Evolutionary conservation across 1,140 invertebrate genomes (phyloP), one percentile per base, ranked within the genome.

Genomic region (Phthorimaea operculella): DNA sequence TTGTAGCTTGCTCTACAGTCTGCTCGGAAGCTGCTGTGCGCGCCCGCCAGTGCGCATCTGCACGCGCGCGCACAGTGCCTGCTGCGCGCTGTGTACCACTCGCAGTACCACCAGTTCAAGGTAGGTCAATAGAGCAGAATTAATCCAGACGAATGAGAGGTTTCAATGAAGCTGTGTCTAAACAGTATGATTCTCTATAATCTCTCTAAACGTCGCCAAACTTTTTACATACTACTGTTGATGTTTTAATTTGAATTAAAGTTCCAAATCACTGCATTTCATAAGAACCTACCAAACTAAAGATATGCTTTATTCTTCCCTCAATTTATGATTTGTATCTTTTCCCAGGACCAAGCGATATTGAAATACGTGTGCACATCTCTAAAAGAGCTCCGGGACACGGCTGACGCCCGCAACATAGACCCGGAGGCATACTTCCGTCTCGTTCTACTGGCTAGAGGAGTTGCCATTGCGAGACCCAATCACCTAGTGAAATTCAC

Each of bases 391-490:
- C 89, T 95, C 70, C 88, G 90, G 18, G 87, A 89, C 68, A 73
- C 70, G 83, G 87, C 74, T 60, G 87, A 87, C 58, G 72, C 69
- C 18, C 83, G 88, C 55, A 88, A 92, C 62, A 90, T 97, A 53
- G 96, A 98, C 81, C 94, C 96, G 4, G 96, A 98, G 83, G 93
- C 92, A 16, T 98, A 94, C 80, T 96, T 96, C 82, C 89, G 94
- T 11, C 87, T 98, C 8, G 89, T 97, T 50, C 83, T 97, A 28
- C 91, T 95, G 15, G 93, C 95, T 0, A 88, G 95, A 45, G 91
- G 92, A 48, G 93, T 98, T 57, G 95, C 96, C 2, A 90, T 96
- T 44, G 85, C 92, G 0, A 87, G 96, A 10, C 94, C 96, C 0
- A 87, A 91, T 44, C 94, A 96, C 80, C 88, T 97, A 8, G 90